Conservation (phyloP, 1,140 invertebrate genomes). For the Camponotus vicinus region DNA sequence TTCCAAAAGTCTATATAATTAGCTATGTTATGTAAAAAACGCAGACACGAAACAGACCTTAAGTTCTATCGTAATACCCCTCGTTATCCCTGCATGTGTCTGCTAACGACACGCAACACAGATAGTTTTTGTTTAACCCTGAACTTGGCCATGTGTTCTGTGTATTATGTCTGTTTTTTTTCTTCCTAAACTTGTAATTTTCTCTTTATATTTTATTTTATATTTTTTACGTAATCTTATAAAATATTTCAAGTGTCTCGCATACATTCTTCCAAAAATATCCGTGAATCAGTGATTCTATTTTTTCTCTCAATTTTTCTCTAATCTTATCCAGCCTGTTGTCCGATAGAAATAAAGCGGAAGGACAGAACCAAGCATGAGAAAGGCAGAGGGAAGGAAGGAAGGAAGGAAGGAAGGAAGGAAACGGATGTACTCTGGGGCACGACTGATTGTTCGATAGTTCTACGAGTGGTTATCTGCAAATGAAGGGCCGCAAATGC, state of each 20-base stretch:
- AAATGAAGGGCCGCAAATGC: slow-evolving; percentile 78
- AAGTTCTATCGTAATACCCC: slow-evolving; percentile 29
- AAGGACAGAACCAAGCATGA: slow-evolving; percentile 8
- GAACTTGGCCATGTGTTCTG: slow-evolving; percentile 50
- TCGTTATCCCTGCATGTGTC: slow-evolving; percentile 49
- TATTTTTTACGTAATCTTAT: not conserved
- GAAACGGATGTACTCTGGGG: slow-evolving; percentile 74
- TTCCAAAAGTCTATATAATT: not conserved
- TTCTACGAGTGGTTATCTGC: slow-evolving; percentile 80
- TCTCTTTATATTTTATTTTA: slow-evolving; percentile 2
- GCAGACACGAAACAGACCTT: slow-evolving; percentile 21
- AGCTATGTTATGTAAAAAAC: not conserved
- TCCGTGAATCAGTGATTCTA: not conserved
- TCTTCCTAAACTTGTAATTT: slow-evolving; percentile 31
- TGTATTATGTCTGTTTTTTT: slow-evolving; percentile 3
- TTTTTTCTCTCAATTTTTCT: slow-evolving; percentile 42
- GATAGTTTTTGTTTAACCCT: slow-evolving; percentile 42
- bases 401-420: slow-evolving; percentile 70
- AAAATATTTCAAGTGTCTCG: not conserved
- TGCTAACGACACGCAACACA: slow-evolving; percentile 50
- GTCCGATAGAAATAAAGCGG: slow-evolving; percentile 38
- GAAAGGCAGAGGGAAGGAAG: slow-evolving; percentile 39
- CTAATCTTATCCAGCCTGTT: slow-evolving; percentile 53
- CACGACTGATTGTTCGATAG: slow-evolving; percentile 78
- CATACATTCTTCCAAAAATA: not conserved